A percentile compares a stretch with the other conserved stretches of the same genome.
phyloP scores from a whole-genome alignment of 2,888 invertebrate species.

The Lamproptera curius region DNA sequence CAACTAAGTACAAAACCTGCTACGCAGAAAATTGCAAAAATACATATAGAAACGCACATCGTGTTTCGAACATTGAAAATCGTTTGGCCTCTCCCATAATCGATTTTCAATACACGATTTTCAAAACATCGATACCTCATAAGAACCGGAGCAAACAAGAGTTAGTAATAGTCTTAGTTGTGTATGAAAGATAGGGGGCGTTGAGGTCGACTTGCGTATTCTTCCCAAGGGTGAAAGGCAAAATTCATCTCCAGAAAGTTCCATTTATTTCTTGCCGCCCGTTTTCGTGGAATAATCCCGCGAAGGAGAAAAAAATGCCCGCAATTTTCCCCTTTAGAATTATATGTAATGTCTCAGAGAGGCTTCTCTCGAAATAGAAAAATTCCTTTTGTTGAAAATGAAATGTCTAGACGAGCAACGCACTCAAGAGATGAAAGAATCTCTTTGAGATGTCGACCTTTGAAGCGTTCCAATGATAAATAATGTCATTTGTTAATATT shows the following conservation, averaged over 20 bases:
- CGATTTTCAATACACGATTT: no score
- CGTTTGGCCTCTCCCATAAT: no score
- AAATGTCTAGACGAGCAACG: neutral
- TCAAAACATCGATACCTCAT: no score
- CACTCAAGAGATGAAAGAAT: neutral
- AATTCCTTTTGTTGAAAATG: neutral
- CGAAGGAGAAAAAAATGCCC: neutral
- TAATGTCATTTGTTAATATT: no score
- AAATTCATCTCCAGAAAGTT: neutral
- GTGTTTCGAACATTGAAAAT: no score
- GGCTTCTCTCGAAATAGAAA: neutral
- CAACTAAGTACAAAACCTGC: no score
- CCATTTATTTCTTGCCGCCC: neutral
- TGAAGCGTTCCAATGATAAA: no score
- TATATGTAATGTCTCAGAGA: neutral
- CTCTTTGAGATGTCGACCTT: neutral
- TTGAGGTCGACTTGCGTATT: neutral
- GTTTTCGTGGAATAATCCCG: neutral
- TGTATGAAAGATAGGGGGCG: neutral
- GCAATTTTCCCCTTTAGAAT: neutral
- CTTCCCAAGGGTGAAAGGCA: constrained; percentile 3
- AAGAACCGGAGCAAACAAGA: neutral
- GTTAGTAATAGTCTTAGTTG: neutral
- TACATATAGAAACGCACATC: no score
- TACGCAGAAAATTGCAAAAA: no score